phyloP scores from a whole-genome alignment of 1,140 invertebrate species.

The Zaprionus ghesquierei region DNA sequence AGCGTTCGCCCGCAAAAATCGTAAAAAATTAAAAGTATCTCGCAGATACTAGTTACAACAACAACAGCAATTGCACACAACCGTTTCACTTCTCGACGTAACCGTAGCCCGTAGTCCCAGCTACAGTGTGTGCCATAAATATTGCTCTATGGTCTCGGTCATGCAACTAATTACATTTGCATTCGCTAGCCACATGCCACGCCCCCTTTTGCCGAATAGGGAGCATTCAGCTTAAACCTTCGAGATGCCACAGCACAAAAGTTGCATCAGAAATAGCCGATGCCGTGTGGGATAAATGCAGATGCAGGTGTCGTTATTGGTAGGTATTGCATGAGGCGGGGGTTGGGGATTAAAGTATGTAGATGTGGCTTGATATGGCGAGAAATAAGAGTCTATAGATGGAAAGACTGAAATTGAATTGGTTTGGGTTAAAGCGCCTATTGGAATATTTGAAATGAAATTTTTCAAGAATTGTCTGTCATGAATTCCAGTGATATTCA shows the following conservation, averaged over 20 bases:
- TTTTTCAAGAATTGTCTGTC: no score
- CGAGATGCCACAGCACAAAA: background rate
- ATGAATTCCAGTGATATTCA: no score
- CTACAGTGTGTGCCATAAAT: constrained; percentile 72
- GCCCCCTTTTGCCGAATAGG: background rate
- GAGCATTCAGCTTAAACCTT: background rate
- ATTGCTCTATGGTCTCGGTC: constrained; percentile 77
- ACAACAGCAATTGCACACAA: constrained; percentile 57
- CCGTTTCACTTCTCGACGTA: constrained; percentile 50
- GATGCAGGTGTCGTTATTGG: background rate
- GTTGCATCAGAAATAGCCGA: background rate
- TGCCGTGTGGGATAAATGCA: background rate
- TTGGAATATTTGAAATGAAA: no score
- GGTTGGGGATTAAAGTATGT: background rate
- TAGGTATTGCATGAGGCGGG: background rate
- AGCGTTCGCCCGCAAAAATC: constrained; percentile 67
- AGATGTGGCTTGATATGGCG: no score
- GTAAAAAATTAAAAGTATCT: constrained; percentile 78
- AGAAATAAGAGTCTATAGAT: no score
- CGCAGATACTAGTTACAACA: constrained; percentile 70
- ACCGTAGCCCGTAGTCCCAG: constrained; percentile 40
- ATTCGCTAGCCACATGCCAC: constrained; percentile 32
- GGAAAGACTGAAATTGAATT: no score
- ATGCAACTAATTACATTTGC: constrained; percentile 79
- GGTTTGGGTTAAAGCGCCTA: no score